Evolutionary conservation across 2,113 vertebrate species (phyloP).

Genomic region (Xiphophorus couchianus): DNA sequence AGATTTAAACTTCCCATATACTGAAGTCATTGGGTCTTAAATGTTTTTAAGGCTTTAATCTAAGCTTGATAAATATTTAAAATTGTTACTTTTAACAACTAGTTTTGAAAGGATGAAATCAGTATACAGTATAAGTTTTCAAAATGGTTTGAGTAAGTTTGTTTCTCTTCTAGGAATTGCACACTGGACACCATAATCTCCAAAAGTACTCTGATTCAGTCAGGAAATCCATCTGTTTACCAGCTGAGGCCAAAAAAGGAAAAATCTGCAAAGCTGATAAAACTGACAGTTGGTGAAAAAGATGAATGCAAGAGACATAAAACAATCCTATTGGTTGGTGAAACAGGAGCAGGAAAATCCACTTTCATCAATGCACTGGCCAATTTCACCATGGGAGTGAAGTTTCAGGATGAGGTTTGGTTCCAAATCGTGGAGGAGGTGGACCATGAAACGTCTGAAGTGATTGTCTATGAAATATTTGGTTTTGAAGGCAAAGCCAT

Average conservation of each 20-base stretch:
- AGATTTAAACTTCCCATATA: background rate
- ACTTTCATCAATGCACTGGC: background rate
- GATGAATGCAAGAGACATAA: background rate
- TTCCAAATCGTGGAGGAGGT: slow-evolving; percentile 8
- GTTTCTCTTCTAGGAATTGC: background rate
- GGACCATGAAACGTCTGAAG: slow-evolving; percentile 23
- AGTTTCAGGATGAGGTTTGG: slow-evolving; percentile 25
- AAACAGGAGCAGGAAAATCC: slow-evolving; percentile 15
- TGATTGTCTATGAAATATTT: slow-evolving; percentile 23
- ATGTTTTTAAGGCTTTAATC: background rate
- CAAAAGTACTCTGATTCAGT: background rate
- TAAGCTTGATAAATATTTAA: background rate
- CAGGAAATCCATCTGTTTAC: background rate
- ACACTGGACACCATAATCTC: background rate
- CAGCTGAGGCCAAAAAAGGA: background rate
- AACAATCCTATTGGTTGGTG: slow-evolving; percentile 31
- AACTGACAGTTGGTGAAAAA: slow-evolving; percentile 17
- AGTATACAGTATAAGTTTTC: background rate
- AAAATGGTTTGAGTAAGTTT: background rate
- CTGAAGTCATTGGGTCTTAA: too few species aligned
- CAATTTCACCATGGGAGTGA: slow-evolving; percentile 13
- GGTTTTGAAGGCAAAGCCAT: background rate
- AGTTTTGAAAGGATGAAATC: background rate
- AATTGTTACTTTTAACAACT: background rate
- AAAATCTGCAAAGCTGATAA: background rate